A percentile compares a stretch with the other conserved stretches of the same genome.
These are phyloP conservation scores for Gambusia affinis DNA, from an alignment of 2,113 vertebrate species.

Conservation along the genomic window DNA sequence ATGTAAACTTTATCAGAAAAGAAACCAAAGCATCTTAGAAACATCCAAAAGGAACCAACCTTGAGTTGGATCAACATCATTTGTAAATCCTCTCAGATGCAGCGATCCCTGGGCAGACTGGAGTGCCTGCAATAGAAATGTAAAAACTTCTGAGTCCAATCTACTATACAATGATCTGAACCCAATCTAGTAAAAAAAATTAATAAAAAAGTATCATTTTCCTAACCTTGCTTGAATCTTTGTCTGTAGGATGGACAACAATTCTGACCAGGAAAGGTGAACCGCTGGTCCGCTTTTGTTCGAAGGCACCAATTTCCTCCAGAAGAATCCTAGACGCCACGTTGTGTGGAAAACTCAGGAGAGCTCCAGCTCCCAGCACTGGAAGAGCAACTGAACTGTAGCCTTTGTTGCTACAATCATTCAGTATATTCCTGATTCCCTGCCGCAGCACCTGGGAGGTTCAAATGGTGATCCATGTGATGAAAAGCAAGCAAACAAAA, in stretches of 20 bases:
- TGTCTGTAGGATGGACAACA: slow-evolving; percentile 61
- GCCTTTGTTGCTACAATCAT: slow-evolving; percentile 33
- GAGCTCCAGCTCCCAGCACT: slow-evolving; percentile 54
- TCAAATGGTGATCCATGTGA: not conserved
- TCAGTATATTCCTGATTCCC: slow-evolving; percentile 39
- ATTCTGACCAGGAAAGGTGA: slow-evolving; percentile 46
- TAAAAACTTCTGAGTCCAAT: not conserved
- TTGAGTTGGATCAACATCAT: slow-evolving; percentile 32
- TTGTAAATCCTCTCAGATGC: slow-evolving; percentile 57
- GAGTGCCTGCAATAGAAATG: slow-evolving; percentile 47
- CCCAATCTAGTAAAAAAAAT: not conserved
- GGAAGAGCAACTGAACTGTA: slow-evolving; percentile 66
- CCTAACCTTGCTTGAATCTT: slow-evolving; percentile 58
- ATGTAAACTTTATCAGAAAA: not conserved
- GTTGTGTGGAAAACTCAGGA: slow-evolving; percentile 57
- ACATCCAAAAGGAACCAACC: slow-evolving; percentile 24
- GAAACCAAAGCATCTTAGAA: not conserved
- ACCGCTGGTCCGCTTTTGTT: slow-evolving; percentile 6
- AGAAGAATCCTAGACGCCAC: slow-evolving; percentile 46
- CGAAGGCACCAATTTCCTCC: slow-evolving; percentile 52
- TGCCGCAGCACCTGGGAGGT: slow-evolving; percentile 54
- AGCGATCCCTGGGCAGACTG: slow-evolving; percentile 45
- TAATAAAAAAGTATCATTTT: not conserved
- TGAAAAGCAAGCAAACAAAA: not conserved
- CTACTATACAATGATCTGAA: too few relatives aligned